A percentile compares a stretch with the other conserved stretches of the same genome.
Conservation (phyloP, 2,888 invertebrate species). For the Anorthoa munda region DNA sequence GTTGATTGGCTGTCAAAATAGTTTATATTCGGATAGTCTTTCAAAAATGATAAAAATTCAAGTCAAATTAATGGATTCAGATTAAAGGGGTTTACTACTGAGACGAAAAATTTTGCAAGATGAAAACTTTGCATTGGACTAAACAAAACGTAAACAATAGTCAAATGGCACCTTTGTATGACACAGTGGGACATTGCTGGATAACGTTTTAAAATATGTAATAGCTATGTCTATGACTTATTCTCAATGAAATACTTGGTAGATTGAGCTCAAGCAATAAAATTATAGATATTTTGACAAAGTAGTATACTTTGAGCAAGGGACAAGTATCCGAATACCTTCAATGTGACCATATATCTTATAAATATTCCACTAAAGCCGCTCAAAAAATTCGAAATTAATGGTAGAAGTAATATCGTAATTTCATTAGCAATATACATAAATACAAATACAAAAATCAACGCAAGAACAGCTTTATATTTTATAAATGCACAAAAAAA, state of each 20-base stretch:
- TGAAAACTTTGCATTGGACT: no score
- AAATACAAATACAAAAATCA: neutral
- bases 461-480: neutral
- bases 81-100: no score
- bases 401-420: neutral
- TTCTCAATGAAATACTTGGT: neutral
- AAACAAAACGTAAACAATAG: neutral
- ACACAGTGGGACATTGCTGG: neutral
- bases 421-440: neutral
- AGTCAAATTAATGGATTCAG: no score
- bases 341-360: constrained; percentile 25
- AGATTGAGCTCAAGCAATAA: no score
- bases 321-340: constrained; percentile 20
- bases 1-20: neutral
- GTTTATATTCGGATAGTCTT: constrained; percentile 8
- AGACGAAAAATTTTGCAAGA: no score
- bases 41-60: no score
- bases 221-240: neutral
- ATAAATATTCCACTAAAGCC: neutral
- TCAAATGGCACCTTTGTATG: neutral
- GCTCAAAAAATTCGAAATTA: neutral
- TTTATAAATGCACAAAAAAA: neutral
- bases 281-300: no score
- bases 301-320: neutral
- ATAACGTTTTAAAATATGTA: neutral